Evolutionary conservation across 2,113 vertebrate species (phyloP).

Genomic region (Siphamia tubifer): DNA sequence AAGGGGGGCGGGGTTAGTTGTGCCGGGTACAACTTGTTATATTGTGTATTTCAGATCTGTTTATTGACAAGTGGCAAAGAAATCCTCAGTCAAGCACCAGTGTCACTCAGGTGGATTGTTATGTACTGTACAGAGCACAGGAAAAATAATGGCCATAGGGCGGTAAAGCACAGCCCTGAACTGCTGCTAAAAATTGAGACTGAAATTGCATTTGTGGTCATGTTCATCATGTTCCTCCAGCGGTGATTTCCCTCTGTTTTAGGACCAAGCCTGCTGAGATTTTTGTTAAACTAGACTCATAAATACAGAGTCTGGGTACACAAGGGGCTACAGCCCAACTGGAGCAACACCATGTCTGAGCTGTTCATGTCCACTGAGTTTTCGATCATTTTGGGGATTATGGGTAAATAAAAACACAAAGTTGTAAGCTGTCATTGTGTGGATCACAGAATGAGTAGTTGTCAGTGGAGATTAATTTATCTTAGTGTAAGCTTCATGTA

Average conservation of each 20-base stretch:
- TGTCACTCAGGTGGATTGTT: not conserved
- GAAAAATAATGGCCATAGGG: not conserved
- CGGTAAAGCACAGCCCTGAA: not conserved
- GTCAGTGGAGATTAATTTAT: not conserved
- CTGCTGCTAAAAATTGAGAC: not conserved
- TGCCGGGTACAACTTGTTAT: not conserved
- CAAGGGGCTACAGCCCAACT: constrained; percentile 3
- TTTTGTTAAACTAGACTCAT: constrained; percentile 19
- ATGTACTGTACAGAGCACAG: not conserved
- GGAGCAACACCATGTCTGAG: not conserved
- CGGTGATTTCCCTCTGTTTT: constrained; percentile 20
- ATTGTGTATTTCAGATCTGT: not conserved
- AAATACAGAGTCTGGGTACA: constrained; percentile 35
- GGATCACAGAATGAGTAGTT: not conserved
- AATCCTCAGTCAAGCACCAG: not conserved
- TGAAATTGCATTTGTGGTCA: constrained; percentile 15
- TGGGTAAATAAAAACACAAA: not conserved
- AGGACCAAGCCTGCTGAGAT: constrained; percentile 17
- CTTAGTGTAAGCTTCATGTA: too few relatives aligned
- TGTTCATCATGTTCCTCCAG: constrained; percentile 15
- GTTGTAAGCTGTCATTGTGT: not conserved
- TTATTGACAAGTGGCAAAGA: not conserved
- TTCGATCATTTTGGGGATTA: not conserved
- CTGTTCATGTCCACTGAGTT: not conserved
- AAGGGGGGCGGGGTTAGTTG: too few relatives aligned